Conservation (phyloP, 2,888 invertebrate species). For the Drosophila dives region DNA sequence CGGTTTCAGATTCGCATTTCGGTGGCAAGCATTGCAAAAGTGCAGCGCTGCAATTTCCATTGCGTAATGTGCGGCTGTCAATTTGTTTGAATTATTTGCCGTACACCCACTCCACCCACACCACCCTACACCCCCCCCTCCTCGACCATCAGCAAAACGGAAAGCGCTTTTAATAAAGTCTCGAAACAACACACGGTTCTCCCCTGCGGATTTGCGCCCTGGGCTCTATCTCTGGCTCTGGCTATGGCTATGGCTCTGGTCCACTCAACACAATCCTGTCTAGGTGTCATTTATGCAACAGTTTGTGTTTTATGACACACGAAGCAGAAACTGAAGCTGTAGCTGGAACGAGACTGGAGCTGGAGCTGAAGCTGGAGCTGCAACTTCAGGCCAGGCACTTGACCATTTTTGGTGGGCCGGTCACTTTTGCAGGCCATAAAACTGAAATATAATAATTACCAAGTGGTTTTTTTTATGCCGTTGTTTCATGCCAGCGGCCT, state of each 20-base stretch:
- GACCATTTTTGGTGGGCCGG: constrained; percentile 70
- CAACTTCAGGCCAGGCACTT: constrained; percentile 28
- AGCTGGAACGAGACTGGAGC: constrained; percentile 8
- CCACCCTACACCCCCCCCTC: neutral
- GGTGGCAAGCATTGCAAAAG: constrained; percentile 65
- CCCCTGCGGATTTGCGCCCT: constrained; percentile 14
- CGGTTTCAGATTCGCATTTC: constrained; percentile 46
- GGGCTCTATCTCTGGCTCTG: constrained; percentile 8
- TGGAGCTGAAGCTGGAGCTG: constrained; percentile 13
- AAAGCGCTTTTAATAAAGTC: constrained; percentile 74
- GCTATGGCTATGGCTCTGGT: constrained; percentile 10
- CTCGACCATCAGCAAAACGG: constrained; percentile 24
- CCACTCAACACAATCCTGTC: constrained; percentile 26
- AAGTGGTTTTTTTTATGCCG: constrained; percentile 39
- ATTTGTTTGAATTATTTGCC: constrained; percentile 79
- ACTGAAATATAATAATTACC: constrained; percentile 74
- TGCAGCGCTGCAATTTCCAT: constrained; percentile 76
- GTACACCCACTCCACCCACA: constrained; percentile 5
- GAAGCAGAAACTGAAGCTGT: constrained; percentile 13
- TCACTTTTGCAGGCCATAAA: constrained; percentile 76
- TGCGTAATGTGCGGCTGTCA: constrained; percentile 79
- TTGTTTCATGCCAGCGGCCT: constrained; percentile 26
- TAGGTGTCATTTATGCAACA: constrained; percentile 81
- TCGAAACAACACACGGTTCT: constrained; percentile 27
- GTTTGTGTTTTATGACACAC: constrained; percentile 74